phyloP scores from a whole-genome alignment of 2,113 vertebrate species.

The Procavia capensis region DNA sequence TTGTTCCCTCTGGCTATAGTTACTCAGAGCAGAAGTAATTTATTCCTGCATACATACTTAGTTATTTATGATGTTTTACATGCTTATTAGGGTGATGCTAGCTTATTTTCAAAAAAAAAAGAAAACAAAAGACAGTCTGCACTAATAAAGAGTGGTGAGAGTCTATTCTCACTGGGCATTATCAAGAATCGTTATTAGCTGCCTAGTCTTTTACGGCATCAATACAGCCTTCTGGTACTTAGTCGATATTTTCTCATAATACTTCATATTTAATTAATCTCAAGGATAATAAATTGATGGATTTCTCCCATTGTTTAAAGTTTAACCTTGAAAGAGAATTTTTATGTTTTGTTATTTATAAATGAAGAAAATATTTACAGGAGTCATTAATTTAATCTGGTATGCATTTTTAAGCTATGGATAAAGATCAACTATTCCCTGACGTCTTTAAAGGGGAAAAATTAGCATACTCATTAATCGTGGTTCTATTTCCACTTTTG shows the following conservation, averaged over 20 bases:
- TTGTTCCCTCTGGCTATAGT: constrained; percentile 35
- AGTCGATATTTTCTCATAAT: constrained; percentile 65
- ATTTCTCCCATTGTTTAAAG: constrained; percentile 49
- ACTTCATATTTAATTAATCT: constrained; percentile 75
- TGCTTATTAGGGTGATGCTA: constrained; percentile 31
- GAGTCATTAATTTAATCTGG: constrained; percentile 40
- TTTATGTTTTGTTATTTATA: constrained; percentile 54
- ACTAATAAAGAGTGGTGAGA: constrained; percentile 11
- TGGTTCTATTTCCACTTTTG: constrained; percentile 57
- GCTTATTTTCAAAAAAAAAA: neutral
- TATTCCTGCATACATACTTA: constrained; percentile 29
- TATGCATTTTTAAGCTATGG: constrained; percentile 54
- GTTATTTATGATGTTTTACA: constrained; percentile 61
- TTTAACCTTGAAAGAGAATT: constrained; percentile 61
- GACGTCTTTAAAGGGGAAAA: neutral
- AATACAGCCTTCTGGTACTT: constrained; percentile 48
- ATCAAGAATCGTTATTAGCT: constrained; percentile 66
- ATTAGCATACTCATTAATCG: constrained; percentile 65
- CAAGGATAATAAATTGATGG: constrained; percentile 63
- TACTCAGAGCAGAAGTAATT: constrained; percentile 16
- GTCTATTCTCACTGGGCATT: constrained; percentile 22
- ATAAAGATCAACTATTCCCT: constrained; percentile 54
- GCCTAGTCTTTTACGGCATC: constrained; percentile 11
- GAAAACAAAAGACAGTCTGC: neutral
- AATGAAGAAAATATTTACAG: constrained; percentile 51